A percentile compares a stretch with the other conserved stretches of the same genome.
Evolutionary conservation across 2,888 invertebrate species (phyloP).

Genomic region (Malacosoma neustria): DNA sequence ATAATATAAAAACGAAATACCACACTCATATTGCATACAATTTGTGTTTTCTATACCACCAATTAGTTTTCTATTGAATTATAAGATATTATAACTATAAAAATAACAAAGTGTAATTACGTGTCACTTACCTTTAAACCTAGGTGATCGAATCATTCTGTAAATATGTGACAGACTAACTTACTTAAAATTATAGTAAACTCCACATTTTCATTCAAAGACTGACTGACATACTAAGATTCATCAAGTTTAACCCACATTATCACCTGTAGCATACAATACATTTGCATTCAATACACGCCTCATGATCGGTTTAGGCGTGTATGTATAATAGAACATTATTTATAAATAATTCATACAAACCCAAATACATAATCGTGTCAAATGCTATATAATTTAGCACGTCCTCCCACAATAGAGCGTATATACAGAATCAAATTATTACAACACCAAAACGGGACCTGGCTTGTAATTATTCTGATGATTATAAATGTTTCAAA

Average conservation of each 20-base stretch:
- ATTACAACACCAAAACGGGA: neutral
- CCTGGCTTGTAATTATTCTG: neutral
- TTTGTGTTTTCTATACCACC: too few relatives aligned
- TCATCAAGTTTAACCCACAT: neutral
- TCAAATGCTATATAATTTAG: conserved; percentile 44
- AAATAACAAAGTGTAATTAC: too few relatives aligned
- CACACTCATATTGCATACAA: too few relatives aligned
- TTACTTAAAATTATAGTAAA: too few relatives aligned
- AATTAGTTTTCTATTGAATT: too few relatives aligned
- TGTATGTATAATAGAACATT: neutral
- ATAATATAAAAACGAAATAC: too few relatives aligned
- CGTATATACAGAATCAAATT: conserved; percentile 5
- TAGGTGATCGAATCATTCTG: too few relatives aligned
- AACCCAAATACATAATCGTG: conserved; percentile 50
- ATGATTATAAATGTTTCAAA: neutral
- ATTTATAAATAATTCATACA: conserved; percentile 42
- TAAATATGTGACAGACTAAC: too few relatives aligned
- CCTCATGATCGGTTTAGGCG: neutral
- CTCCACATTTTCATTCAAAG: too few relatives aligned
- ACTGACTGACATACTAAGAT: too few relatives aligned
- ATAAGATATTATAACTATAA: too few relatives aligned
- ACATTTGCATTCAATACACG: conserved; percentile 1
- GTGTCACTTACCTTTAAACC: too few relatives aligned
- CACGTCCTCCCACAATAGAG: conserved; percentile 35
- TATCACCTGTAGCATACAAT: neutral